phyloP scores from a whole-genome alignment of 2,797 vertebrate species.

The Orestias chungarensis region DNA sequence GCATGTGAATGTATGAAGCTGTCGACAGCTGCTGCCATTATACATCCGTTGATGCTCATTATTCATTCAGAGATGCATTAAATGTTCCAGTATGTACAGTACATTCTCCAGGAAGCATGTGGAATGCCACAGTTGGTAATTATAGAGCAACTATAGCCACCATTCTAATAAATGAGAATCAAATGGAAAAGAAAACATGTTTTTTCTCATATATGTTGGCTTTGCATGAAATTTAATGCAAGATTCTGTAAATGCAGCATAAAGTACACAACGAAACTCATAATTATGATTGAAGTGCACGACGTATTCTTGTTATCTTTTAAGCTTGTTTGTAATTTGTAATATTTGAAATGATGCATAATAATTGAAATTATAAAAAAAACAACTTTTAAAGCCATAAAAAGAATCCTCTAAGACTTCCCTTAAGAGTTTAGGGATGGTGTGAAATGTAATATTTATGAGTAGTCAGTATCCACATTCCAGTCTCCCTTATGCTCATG shows the following conservation, averaged over 20 bases:
- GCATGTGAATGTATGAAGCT: conserved; percentile 42
- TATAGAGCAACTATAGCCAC: conserved; percentile 4
- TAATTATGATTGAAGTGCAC: conserved; percentile 6
- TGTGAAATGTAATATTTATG: neutral
- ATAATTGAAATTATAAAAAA: neutral
- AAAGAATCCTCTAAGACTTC: too few relatives aligned
- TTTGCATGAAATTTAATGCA: conserved; percentile 57
- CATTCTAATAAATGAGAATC: neutral
- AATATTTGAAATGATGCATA: neutral
- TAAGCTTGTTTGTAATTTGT: neutral
- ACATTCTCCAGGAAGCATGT: conserved; percentile 28
- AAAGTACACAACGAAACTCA: too few relatives aligned
- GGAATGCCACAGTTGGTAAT: conserved; percentile 20
- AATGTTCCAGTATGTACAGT: conserved; percentile 34
- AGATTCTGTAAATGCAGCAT: too few relatives aligned
- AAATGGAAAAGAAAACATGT: conserved; percentile 3
- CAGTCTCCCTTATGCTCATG: conserved; percentile 1
- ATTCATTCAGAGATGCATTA: conserved; percentile 52
- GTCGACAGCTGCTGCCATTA: conserved; percentile 56
- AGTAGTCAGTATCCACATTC: neutral
- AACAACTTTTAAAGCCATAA: neutral
- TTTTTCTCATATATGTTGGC: conserved; percentile 13
- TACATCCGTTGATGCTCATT: conserved; percentile 40
- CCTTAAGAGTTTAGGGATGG: too few relatives aligned
- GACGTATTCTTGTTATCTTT: conserved; percentile 23